Conservation (phyloP, 2,888 invertebrate genomes). For the Catocala fraxini region DNA sequence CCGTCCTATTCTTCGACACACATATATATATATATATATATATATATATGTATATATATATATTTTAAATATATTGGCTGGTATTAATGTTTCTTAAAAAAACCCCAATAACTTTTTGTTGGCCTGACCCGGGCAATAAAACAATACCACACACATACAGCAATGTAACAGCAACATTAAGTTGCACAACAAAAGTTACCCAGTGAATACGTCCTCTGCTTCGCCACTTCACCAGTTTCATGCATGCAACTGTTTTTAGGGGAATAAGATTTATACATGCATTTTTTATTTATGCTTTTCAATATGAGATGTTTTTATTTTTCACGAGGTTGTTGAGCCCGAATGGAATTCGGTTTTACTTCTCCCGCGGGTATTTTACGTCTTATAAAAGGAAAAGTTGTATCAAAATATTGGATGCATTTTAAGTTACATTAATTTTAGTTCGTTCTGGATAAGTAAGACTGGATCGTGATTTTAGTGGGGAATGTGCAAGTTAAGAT, state of each 20-base stretch:
- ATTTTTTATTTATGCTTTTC: constrained; percentile 8
- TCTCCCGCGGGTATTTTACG: not conserved
- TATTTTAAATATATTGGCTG: too few relatives aligned
- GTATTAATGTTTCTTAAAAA: too few relatives aligned
- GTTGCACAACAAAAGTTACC: not conserved
- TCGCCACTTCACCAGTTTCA: not conserved
- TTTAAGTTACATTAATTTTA: too few relatives aligned
- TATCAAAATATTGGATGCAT: not conserved
- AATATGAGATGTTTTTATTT: constrained; percentile 2
- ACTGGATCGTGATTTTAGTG: too few relatives aligned
- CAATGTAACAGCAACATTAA: not conserved
- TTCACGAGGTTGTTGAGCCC: constrained; percentile 2
- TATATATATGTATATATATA: too few relatives aligned
- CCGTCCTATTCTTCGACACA: too few relatives aligned
- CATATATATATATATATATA: too few relatives aligned
- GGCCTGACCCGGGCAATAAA: too few relatives aligned
- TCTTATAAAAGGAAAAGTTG: not conserved
- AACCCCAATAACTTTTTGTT: too few relatives aligned
- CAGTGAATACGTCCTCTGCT: not conserved
- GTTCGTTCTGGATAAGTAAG: too few relatives aligned
- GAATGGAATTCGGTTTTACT: not conserved
- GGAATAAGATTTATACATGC: constrained; percentile 7
- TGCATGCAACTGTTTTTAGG: constrained; percentile 1
- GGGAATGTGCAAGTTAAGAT: too few relatives aligned
- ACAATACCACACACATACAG: not conserved